Base-by-base conservation (phyloP, 2,797 vertebrate species). In the Tinamus major region DNA sequence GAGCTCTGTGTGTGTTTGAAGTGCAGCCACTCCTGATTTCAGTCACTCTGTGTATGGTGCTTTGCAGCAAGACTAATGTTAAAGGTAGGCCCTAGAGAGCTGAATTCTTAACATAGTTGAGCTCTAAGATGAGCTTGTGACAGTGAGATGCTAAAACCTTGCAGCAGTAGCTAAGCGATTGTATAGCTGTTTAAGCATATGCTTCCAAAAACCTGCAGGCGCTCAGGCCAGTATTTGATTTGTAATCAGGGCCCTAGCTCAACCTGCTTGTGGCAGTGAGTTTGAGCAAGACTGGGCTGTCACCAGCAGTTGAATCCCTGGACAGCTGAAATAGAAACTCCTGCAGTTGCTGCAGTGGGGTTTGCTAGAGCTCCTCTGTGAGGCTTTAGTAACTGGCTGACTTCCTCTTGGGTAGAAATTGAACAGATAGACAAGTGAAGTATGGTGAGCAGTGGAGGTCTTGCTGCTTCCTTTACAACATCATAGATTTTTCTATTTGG, bases 361-460 rank as follows among this genome's bases (percentile, higher is more conserved):
- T 41, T 67, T 51, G 24, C 42, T 76, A 13, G 10, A 80, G 37
- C 21, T 87, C 21, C 24, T n/a, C 7, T 53, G 4, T 76, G 46
- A 65, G 5, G 19, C 19, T 44, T 75, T 44, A 27, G 33, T 53
- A 53, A 53, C 15, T 53, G 51, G 26, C 63, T 64, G 51, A 29
- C 63, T 64, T 77, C 27, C 42, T 63, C 4, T 55, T 0, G 0
- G 61, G 10, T 20, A 63, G 35, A 21, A 6, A 33, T 44, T 42
- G 39, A 63, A 31, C 26, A 55, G 31, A 29, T 78, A 41, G 64
- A 26, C 10, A 61, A 24, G 24, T 72, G 41, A 84, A 58, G 44
- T 26, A 18, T 10, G 0, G 0, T 59, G 29, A 59, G 19, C 23
- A 33, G 23, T 59, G 10, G 29, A 21, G 18, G 35, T 78, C 31